Evolutionary conservation across 2,797 vertebrate species (phyloP).

Genomic region (Coilia nasus): DNA sequence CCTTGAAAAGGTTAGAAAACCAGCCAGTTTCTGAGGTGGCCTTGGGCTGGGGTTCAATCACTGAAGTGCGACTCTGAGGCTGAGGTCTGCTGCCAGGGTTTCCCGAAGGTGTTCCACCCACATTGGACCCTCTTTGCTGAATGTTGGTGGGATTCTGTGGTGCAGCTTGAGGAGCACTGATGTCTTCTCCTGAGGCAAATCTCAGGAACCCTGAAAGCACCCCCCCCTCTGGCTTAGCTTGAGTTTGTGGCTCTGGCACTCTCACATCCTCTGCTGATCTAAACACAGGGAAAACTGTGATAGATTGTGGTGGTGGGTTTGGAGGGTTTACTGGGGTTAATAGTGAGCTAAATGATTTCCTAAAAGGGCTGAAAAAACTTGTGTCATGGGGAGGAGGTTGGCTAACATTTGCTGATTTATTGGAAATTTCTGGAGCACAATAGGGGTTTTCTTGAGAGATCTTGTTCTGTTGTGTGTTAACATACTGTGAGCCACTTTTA

Average conservation of each 20-base stretch:
- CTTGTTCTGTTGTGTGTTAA: not conserved
- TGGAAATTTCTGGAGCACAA: constrained; percentile 22
- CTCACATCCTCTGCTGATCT: constrained; percentile 72
- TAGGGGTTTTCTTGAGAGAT: not conserved
- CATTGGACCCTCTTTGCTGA: constrained; percentile 44
- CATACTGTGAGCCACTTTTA: constrained; percentile 23
- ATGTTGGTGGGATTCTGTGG: constrained; percentile 38
- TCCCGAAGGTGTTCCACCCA: constrained; percentile 36
- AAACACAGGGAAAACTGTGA: constrained; percentile 74
- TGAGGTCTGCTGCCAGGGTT: constrained; percentile 31
- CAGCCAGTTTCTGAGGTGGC: constrained; percentile 68
- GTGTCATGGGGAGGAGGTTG: constrained; percentile 58
- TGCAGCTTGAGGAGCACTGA: constrained; percentile 46
- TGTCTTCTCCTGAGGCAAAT: constrained; percentile 71
- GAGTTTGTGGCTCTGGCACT: constrained; percentile 62
- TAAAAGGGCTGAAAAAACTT: constrained; percentile 85
- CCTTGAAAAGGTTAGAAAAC: constrained; percentile 74
- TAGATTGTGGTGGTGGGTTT: constrained; percentile 53
- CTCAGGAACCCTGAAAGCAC: constrained; percentile 71
- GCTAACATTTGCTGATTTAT: constrained; percentile 34
- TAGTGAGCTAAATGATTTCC: constrained; percentile 86
- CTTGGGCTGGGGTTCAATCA: constrained; percentile 47
- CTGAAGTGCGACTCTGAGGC: constrained; percentile 34
- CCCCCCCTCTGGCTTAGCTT: constrained; percentile 63
- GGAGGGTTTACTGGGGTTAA: constrained; percentile 71